Evolutionary conservation across 2,113 vertebrate species (phyloP).

Genomic region (Protomyctophum bolini): DNA sequence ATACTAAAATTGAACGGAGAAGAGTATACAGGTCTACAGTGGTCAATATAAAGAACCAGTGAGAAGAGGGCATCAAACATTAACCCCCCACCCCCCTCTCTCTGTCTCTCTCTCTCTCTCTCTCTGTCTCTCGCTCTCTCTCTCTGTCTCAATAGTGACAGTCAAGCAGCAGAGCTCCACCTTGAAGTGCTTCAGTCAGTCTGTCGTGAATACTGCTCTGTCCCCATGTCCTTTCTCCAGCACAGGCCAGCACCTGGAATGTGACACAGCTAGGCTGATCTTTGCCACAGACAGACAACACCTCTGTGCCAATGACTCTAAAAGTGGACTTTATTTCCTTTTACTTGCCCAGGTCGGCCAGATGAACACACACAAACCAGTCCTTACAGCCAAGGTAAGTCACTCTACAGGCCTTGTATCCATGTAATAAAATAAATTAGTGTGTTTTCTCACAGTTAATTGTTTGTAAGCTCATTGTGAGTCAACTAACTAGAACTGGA

Average conservation of each 20-base stretch:
- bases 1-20: no score
- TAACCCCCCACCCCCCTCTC: no score
- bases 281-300: constrained; percentile 12
- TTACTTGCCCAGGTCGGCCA: constrained; percentile 55
- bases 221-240: not conserved
- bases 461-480: no score
- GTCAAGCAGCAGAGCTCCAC: not conserved
- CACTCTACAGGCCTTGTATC: no score
- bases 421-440: no score
- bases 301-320: constrained; percentile 59
- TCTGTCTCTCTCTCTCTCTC: no score
- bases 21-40: no score
- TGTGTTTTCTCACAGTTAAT: no score
- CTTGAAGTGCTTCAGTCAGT: not conserved
- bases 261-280: not conserved
- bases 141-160: not conserved
- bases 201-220: not conserved
- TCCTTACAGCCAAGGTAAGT: constrained; percentile 66
- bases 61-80: not conserved
- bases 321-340: constrained; percentile 56
- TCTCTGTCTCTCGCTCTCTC: not conserved
- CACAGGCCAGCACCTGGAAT: not conserved
- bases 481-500: no score
- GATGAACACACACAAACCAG: constrained; percentile 65
- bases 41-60: not conserved